Percentiles rank a stretch among this genome's conserved stretches.
Conservation (phyloP, 2,888 invertebrate genomes). For the Phanerotoma sp. region DNA sequence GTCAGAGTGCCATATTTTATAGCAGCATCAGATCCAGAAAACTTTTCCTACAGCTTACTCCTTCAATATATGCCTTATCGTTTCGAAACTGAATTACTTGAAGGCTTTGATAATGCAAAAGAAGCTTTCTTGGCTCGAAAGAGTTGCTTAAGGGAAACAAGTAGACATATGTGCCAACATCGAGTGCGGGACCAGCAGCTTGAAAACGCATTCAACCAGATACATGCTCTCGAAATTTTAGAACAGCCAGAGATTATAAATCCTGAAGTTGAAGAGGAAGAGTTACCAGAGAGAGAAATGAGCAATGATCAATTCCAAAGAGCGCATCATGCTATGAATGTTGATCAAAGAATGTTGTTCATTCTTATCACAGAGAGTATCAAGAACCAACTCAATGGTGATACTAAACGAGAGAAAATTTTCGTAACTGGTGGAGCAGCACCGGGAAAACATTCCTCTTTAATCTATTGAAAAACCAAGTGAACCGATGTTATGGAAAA, state of each 20-base stretch:
- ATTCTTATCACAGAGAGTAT: constrained; percentile 41
- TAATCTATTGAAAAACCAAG: too few relatives aligned
- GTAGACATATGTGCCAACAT: not conserved
- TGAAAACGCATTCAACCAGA: not conserved
- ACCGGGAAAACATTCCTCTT: too few relatives aligned
- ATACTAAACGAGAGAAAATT: constrained; percentile 16
- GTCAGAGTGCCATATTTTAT: not conserved
- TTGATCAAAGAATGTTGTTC: constrained; percentile 25
- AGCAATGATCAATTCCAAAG: not conserved
- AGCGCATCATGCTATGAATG: constrained; percentile 17
- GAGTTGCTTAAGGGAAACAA: constrained; percentile 1
- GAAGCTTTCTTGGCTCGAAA: constrained; percentile 2
- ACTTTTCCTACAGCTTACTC: constrained; percentile 6
- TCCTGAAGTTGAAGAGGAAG: constrained; percentile 18
- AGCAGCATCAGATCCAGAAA: not conserved
- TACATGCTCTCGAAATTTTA: not conserved
- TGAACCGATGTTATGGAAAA: too few relatives aligned
- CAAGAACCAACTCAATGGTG: constrained; percentile 34
- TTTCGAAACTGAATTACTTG: constrained; percentile 9
- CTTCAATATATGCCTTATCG: constrained; percentile 6
- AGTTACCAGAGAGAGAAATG: constrained; percentile 9
- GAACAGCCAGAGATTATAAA: not conserved
- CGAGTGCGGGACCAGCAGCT: not conserved
- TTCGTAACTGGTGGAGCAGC: too few relatives aligned
- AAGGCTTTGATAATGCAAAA: constrained; percentile 4